A percentile compares a stretch with the other conserved stretches of the same genome.
Conservation (phyloP, 2,113 vertebrate species). For the Glaucomys volans region DNA sequence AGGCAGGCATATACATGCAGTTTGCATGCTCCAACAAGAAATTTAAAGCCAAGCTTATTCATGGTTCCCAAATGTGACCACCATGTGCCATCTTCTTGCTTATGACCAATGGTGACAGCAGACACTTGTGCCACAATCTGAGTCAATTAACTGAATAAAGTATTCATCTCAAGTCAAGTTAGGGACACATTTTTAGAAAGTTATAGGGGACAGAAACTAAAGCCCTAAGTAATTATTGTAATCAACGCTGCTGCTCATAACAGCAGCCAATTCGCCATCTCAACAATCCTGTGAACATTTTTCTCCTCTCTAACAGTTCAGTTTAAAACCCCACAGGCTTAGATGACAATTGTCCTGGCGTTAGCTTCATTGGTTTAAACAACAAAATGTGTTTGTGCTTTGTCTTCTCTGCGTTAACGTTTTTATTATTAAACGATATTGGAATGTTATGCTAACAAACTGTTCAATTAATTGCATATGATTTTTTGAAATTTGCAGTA, state of each 20-base stretch:
- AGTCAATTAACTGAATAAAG: not conserved
- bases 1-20: not conserved
- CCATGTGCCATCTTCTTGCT: not conserved
- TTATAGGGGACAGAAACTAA: not conserved
- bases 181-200: not conserved
- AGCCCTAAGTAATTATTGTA: not conserved
- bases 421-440: conserved; percentile 40
- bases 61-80: not conserved
- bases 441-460: not conserved
- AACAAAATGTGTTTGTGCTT: not conserved
- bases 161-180: not conserved
- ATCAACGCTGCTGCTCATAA: not conserved
- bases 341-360: not conserved
- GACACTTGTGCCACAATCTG: not conserved
- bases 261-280: not conserved
- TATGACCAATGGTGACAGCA: not conserved
- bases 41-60: not conserved
- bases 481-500: not conserved
- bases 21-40: not conserved
- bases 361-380: not conserved
- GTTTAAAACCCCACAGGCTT: not conserved
- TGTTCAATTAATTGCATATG: not conserved
- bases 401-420: not conserved
- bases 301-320: not conserved
- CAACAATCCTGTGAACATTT: not conserved